Base-by-base conservation (phyloP, 2,888 invertebrate species). In the Archaeoteleia sp. region DNA sequence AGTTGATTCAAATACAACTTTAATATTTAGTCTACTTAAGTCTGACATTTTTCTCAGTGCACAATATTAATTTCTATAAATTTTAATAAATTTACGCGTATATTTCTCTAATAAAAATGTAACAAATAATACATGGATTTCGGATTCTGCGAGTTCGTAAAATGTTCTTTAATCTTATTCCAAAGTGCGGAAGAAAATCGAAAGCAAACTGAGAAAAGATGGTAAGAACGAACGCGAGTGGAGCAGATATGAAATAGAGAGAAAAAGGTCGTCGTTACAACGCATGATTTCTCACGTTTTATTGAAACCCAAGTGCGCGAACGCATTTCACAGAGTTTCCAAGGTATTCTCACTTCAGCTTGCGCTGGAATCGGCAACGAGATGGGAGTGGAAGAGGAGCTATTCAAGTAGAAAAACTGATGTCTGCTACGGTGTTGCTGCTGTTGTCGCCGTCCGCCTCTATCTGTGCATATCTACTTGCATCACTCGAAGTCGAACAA, bases 211-310 rank as follows among this genome's bases (percentile, higher is more conserved):
- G 53, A 39, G 30, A 49, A 60, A 54, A 29, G 5, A 29, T 20
- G 20, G 20, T 20, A 20, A 20, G 48, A 66, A 58, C 48, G 55
- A 49, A n/a, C 29, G 43, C 43, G 49, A 9, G 37, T 34, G 37
- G n/a, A 3, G 40, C 25, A 10, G 57, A 57, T 57, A 61, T 67
- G 57, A 57, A 61, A 54, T 54, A 66, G 25, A 35, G 48, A 39
- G 58, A 43, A 55, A 58, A 42, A 49, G 54, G 34, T 45, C 45
- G 60, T 45, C 49, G 55, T 61, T 58, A 58, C 53, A 58, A 60
- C 54, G 60, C 66, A 60, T 55, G 66, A 60, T 58, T 67, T 67
- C 65, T 65, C 54, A 55, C 58, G 66, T 55, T 55, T 48, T 37
- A 7, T 17, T 23, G 42, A 40, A 20, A 25, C n/a, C 42, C 23